A percentile compares a stretch with the other conserved stretches of the same genome.
These are phyloP conservation scores for Emesis furor DNA, from an alignment of 2,888 invertebrate species.

Conservation along the genomic window DNA sequence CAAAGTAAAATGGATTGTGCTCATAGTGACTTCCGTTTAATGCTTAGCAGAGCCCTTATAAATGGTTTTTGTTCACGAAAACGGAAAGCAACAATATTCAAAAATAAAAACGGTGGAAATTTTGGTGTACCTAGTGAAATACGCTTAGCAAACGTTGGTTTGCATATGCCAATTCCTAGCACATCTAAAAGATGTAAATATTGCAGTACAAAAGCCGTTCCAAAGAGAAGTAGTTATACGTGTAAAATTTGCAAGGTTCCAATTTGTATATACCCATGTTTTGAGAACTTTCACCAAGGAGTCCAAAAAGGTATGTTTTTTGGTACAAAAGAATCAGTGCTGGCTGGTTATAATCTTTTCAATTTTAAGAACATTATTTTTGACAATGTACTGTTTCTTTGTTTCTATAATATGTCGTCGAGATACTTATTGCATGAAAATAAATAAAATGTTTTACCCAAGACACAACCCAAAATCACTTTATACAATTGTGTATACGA, in stretches of 20 bases:
- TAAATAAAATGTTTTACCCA: constrained; percentile 8
- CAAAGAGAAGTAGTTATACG: constrained; percentile 1
- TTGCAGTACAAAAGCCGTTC: neutral
- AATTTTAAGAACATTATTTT: neutral
- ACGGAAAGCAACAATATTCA: constrained; percentile 64
- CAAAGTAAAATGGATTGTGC: neutral
- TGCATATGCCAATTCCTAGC: neutral
- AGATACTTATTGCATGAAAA: constrained; percentile 4
- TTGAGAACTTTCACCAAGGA: constrained; percentile 16
- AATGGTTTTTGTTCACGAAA: constrained; percentile 13
- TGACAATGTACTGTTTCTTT: constrained; percentile 5
- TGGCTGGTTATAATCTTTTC: constrained; percentile 11
- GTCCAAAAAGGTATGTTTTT: constrained; percentile 10
- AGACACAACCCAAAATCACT: constrained; percentile 11
- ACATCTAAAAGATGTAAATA: neutral
- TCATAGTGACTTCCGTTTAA: neutral
- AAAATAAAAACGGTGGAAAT: constrained; percentile 47
- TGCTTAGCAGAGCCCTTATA: neutral
- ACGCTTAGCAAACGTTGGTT: constrained; percentile 4
- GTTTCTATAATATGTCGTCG: constrained; percentile 18
- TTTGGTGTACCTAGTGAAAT: constrained; percentile 11
- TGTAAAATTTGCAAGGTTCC: constrained; percentile 1
- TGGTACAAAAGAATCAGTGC: constrained; percentile 3
- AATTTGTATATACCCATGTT: constrained; percentile 1
- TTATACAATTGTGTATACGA: constrained; percentile 14